Percentiles rank a stretch among this genome's conserved stretches.
phyloP scores from a whole-genome alignment of 1,140 invertebrate genomes.

The Mizuhopecten yessoensis region DNA sequence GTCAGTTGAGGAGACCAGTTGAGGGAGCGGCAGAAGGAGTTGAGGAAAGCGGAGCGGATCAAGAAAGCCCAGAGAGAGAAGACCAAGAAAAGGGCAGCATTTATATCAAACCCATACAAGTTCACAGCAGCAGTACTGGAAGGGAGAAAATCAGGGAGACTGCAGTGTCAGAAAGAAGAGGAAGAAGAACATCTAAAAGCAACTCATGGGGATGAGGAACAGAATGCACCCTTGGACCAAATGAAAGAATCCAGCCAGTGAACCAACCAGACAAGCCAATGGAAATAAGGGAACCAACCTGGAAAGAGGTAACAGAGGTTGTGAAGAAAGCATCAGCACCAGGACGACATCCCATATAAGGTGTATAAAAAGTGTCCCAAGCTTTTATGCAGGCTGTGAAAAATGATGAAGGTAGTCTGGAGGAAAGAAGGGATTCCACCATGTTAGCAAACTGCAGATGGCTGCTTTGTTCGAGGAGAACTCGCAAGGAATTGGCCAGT shows the following conservation, averaged over 20 bases:
- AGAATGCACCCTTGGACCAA: background rate
- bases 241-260: too few relatives aligned
- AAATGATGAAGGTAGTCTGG: background rate
- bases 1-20: background rate
- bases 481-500: slow-evolving; percentile 27
- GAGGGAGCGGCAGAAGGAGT: too few relatives aligned
- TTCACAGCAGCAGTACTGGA: background rate
- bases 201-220: background rate
- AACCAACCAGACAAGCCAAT: background rate
- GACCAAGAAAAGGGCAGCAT: too few relatives aligned
- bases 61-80: background rate
- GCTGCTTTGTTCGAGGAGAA: slow-evolving; percentile 47
- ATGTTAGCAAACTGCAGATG: slow-evolving; percentile 33
- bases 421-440: background rate
- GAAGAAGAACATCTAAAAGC: background rate
- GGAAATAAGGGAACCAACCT: too few relatives aligned
- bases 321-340: slow-evolving; percentile 41
- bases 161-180: background rate
- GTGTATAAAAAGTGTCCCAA: too few relatives aligned
- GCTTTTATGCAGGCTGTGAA: background rate
- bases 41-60: background rate
- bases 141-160: background rate
- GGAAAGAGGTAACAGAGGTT: too few relatives aligned
- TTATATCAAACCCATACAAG: background rate
- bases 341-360: slow-evolving; percentile 55